phyloP scores from a whole-genome alignment of 1,140 invertebrate genomes.

The Halyomorpha halys region DNA sequence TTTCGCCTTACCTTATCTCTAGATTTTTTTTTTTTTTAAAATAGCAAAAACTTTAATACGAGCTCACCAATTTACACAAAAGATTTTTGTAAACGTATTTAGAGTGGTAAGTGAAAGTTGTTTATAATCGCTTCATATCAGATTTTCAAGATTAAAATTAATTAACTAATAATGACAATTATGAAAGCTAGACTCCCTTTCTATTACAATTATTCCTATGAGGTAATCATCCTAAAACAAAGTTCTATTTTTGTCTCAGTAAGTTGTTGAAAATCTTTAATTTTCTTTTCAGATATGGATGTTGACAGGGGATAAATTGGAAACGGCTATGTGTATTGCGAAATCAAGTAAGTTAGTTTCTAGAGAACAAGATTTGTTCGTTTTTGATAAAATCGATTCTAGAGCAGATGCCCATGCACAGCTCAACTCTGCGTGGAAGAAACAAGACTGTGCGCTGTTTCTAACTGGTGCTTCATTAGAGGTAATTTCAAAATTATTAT shows the following conservation, averaged over 20 bases:
- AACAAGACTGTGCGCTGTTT: conserved; percentile 78
- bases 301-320: conserved; percentile 97
- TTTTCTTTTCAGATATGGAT: conserved; percentile 75
- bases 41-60: too few species aligned
- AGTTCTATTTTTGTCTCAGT: conserved; percentile 17
- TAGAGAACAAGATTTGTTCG: conserved; percentile 52
- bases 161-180: too few species aligned
- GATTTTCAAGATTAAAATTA: too few species aligned
- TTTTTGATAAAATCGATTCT: conserved; percentile 63
- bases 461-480: conserved; percentile 89
- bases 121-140: too few species aligned
- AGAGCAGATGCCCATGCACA: conserved; percentile 85
- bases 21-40: too few species aligned
- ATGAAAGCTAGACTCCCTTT: too few species aligned
- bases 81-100: too few species aligned
- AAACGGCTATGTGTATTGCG: conserved; percentile 97
- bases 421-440: conserved; percentile 77
- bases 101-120: too few species aligned
- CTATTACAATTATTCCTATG: too few species aligned
- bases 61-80: too few species aligned
- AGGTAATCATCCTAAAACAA: background rate
- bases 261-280: background rate
- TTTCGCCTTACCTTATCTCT: too few species aligned
- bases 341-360: conserved; percentile 87
- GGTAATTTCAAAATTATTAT: conserved; percentile 39